Base-by-base conservation (phyloP, 1,140 invertebrate genomes). In the Zophobas atratus region DNA sequence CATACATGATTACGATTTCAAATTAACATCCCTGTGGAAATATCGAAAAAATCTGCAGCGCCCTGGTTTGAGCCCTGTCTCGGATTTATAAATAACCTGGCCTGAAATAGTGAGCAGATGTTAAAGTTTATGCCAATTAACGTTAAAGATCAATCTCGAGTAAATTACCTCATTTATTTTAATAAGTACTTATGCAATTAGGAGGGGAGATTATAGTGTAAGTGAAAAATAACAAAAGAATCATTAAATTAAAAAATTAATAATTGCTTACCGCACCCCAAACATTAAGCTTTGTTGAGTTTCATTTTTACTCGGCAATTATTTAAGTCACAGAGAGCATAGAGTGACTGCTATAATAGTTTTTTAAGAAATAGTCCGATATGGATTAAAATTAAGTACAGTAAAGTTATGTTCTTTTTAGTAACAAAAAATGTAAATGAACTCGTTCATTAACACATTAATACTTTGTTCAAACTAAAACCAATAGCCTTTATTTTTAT, bases 101-200 rank as follows among this genome's bases (percentile, higher is more conserved):
- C 51, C 70, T 48, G 51, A 72, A 72, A 72, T 72, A 55, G 70
- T 51, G 51, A 72, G 70, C 70, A 72, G 70, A 72, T 72, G 70
- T 39, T 20, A 72, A 72, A 72, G 46, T 72, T 72, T 53, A 72
- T 72, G 70, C 70, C 70, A 72, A 72, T 72, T 72, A 72, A 72
- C 70, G 51, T 51, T 49, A 55, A 51, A 72, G 46, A 72, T 72
- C 70, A 72, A 72, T 72, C 70, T 72, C 38, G 70, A 36, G 46
- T 39, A 72, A 72, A 72, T 72, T 72, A 72, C 6, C 70, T 72
- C 70, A 72, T 72, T 72, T 72, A 72, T 72, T 53, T 72, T 72
- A 72, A 53, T 72, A 72, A 72, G 70, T 72, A 20, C 20, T 20
- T 20, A 55, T 72, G 70, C 38, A 72, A 72, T 72, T 72, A 72